phyloP scores from a whole-genome alignment of 1,140 invertebrate species.

The Euglossa dilemma region DNA sequence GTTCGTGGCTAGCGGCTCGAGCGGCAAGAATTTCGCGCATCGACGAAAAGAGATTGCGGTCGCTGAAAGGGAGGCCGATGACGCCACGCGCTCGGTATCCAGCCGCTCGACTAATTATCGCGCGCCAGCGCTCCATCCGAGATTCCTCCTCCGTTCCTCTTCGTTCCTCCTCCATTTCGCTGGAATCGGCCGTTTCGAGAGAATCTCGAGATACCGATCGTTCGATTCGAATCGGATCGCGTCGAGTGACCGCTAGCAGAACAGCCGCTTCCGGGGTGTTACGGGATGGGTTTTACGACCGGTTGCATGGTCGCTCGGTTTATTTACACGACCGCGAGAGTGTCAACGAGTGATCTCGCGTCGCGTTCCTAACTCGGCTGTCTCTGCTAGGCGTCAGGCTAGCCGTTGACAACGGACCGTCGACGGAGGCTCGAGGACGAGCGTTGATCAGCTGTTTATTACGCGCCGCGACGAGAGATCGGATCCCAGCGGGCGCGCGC shows the following conservation, averaged over 20 bases:
- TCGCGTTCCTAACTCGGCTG: constrained; percentile 11
- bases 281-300: constrained; percentile 10
- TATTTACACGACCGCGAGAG: constrained; percentile 47
- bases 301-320: constrained; percentile 29
- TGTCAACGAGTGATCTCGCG: constrained; percentile 61
- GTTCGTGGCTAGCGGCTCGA: neutral
- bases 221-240: neutral
- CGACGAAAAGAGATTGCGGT: constrained; percentile 6
- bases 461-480: constrained; percentile 57
- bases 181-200: neutral
- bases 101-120: constrained; percentile 9
- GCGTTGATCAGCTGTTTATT: constrained; percentile 68
- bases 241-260: neutral
- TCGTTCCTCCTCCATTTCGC: constrained; percentile 3
- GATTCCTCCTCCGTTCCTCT: too few relatives aligned
- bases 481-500: constrained; percentile 46
- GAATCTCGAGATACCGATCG: too few relatives aligned
- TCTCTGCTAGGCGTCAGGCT: constrained; percentile 44
- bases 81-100: constrained; percentile 15
- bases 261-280: neutral
- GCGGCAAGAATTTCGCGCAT: constrained; percentile 24
- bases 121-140: neutral
- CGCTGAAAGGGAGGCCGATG: constrained; percentile 8
- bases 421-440: constrained; percentile 48
- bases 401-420: constrained; percentile 54